Base-by-base conservation (phyloP, 2,797 vertebrate species). In the Hippocampus kuda region DNA sequence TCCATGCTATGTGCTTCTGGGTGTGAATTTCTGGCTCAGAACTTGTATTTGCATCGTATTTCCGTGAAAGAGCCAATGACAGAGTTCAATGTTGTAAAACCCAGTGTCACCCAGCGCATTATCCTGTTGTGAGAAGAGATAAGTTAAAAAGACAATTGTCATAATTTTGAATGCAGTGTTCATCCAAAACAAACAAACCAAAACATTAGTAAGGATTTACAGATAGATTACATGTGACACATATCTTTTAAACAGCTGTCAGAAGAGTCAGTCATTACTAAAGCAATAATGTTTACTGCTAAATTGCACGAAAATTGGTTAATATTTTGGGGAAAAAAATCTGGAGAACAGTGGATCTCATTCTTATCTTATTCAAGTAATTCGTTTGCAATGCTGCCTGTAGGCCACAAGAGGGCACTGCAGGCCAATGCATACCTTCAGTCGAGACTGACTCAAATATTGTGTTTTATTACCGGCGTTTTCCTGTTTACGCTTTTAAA, bases 391-490 rank as follows among this genome's bases (percentile, higher is more conserved):
- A 57, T 81, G 54, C 68, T 68, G 34, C 27, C 26, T 69, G 13
- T 20, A 0, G 41, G 72, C 85, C 88, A 87, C 85, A 68, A 83
- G 88, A 85, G 85, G 83, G n/a, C 86, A 77, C 68, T 72, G 38
- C 68, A 77, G 75, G 27, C 64, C 68, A 38, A n/a, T 62, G 64
- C 22, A 44, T 69, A 66, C 59, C 4, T 56, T 2, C n/a, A 12
- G n/a, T 56, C 49, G 12, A 12, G 53, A 56, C 8, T 53, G 51
- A 22, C 22, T n/a, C 22, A 53, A 3, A 24, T 56, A 26, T n/a
- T n/a, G 49, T 51, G 49, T 51, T 22, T 51, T 2, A 51, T 18
- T 51, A 46, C 6, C 34, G 34, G 5, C 64, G 12, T 38, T 20
- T 24, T 44, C 11, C 7, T 48, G 11, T 26, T 26, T 22, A 49